These are phyloP conservation scores for Drosophila ogumai DNA, from an alignment of 1,140 invertebrate genomes.

Conservation along the genomic window DNA sequence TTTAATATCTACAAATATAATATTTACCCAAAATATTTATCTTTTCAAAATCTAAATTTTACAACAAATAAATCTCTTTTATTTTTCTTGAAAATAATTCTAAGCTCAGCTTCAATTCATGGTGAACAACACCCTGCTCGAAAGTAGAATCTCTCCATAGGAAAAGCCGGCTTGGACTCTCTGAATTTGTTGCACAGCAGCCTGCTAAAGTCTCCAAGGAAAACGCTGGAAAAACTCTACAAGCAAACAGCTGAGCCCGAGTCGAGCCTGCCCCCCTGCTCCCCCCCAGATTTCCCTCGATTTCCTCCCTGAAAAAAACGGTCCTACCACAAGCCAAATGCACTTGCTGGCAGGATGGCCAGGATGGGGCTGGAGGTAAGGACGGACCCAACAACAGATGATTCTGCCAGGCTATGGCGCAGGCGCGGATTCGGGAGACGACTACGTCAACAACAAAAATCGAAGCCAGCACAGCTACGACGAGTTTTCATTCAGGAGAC, in stretches of 20 bases:
- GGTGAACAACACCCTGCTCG: not conserved
- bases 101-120: not conserved
- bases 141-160: not conserved
- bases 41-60: not conserved
- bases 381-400: conserved; percentile 69
- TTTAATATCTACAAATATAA: not conserved
- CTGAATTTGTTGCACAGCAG: conserved; percentile 66
- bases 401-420: conserved; percentile 58
- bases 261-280: not conserved
- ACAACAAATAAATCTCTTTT: not conserved
- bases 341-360: conserved; percentile 61
- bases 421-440: conserved; percentile 46
- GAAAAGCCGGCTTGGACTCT: conserved; percentile 63
- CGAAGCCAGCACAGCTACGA: conserved; percentile 51
- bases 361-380: conserved; percentile 17
- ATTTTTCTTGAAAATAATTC: not conserved
- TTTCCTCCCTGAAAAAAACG: conserved; percentile 19
- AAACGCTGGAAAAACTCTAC: conserved; percentile 39
- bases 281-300: not conserved
- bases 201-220: conserved; percentile 51
- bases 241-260: conserved; percentile 64
- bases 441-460: conserved; percentile 69
- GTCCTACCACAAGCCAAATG: conserved; percentile 82
- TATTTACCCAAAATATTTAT: not conserved
- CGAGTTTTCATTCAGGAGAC: conserved; percentile 78